Conservation (phyloP, 2,113 vertebrate species). For the Malurus elegans region DNA sequence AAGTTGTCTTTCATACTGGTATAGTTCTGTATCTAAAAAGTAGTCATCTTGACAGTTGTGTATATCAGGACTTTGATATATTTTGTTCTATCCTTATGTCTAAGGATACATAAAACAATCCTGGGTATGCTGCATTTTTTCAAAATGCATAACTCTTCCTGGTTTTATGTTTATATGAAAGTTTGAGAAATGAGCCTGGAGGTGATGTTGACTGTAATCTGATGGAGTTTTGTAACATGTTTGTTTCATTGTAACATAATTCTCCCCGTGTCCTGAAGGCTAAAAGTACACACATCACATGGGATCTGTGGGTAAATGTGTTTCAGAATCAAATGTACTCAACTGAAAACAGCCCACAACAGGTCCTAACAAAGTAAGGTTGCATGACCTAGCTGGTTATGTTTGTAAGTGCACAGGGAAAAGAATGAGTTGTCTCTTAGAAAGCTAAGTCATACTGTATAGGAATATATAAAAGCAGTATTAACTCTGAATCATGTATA, state of each 20-base stretch:
- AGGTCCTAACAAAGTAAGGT: neutral
- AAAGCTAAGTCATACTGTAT: neutral
- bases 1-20: neutral
- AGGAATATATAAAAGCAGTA: neutral
- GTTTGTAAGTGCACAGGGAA: neutral
- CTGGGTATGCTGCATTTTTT: neutral
- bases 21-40: neutral
- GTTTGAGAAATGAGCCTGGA: neutral
- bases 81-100: neutral
- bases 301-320: neutral
- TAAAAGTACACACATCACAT: neutral
- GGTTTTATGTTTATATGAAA: neutral
- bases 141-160: neutral
- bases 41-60: neutral
- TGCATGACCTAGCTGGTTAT: neutral
- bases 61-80: neutral
- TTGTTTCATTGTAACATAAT: neutral
- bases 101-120: neutral
- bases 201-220: neutral
- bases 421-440: neutral
- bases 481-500: neutral
- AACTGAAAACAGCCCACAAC: neutral
- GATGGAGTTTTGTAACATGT: neutral
- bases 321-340: neutral
- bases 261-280: neutral